phyloP scores from a whole-genome alignment of 1,140 invertebrate species.

The Globodera rostochiensis region DNA sequence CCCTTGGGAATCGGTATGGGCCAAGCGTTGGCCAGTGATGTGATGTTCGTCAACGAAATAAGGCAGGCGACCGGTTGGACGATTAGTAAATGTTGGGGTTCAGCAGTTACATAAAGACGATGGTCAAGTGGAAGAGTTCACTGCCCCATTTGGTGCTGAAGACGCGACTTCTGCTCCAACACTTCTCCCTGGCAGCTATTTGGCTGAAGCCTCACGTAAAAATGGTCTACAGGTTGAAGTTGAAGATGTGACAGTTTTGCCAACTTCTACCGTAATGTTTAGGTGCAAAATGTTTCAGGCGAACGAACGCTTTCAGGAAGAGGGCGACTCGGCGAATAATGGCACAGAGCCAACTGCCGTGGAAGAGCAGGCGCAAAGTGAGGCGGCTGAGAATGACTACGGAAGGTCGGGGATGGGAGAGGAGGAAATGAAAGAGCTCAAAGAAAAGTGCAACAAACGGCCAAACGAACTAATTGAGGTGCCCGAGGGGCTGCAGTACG shows the following conservation, averaged over 20 bases:
- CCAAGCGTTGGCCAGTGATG: conserved; percentile 58
- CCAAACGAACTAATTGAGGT: not conserved
- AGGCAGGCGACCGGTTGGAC: conserved; percentile 3
- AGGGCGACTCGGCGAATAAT: conserved; percentile 11
- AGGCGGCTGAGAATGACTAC: not conserved
- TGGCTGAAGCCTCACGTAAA: conserved; percentile 47
- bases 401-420: not conserved
- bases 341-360: not conserved
- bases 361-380: conserved; percentile 10
- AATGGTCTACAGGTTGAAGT: conserved; percentile 37
- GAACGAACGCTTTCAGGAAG: conserved; percentile 41
- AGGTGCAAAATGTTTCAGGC: conserved; percentile 47
- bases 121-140: conserved; percentile 40
- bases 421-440: not conserved
- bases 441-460: not conserved
- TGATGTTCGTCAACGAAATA: conserved; percentile 58
- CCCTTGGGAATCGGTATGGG: conserved; percentile 35
- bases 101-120: not conserved
- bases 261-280: conserved; percentile 6
- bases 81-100: not conserved
- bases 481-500: not conserved
- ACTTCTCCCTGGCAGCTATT: conserved; percentile 62
- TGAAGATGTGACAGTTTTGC: not conserved
- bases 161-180: conserved; percentile 61
- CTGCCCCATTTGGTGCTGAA: conserved; percentile 62